Base-by-base conservation (phyloP, 2,797 vertebrate genomes). In the Petrocephalus sullivani region DNA sequence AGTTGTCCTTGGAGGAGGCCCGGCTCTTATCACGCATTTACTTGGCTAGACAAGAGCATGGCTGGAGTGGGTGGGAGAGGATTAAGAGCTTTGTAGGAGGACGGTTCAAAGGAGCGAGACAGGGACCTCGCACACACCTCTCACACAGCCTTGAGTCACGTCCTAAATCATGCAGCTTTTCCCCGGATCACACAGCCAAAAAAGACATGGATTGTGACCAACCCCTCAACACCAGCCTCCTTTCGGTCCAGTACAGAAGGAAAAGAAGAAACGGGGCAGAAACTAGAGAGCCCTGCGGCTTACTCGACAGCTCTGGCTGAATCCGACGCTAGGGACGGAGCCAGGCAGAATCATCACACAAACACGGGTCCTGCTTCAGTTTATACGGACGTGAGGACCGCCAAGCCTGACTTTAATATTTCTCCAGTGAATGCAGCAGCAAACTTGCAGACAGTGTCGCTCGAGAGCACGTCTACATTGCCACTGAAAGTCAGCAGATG, bases 141-240 rank as follows among this genome's bases (percentile, higher is more conserved):
- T 83, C 85, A 91, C 78, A 89, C 89, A 89, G 82, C 88, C 85
- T 87, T 87, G 90, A 89, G 85, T 90, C 91, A 92, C 90, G 23
- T 92, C 89, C 85, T 95, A 94, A 95, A 95, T 94, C 94, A 95
- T 88, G 16, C 87, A 89, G 51, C 78, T 90, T 88, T 71, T 91
- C 86, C 84, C 49, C 28, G 21, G 71, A 58, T 67, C 28, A 19
- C 60, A 60, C 86, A 87, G 89, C 87, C 86, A 90, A 82, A 89
- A 78, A 90, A 89, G 89, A 89, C 87, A 54, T 90, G 91, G 88
- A 92, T 88, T 88, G 88, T 91, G 54, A 89, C 90, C 88, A 91
- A 88, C 21, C 89, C 87, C 87, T 89, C 90, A 92, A 92, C 92
- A 92, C 91, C 21, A 89, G 86, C 51, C 2, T 89, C 88, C 64